phyloP scores from a whole-genome alignment of 2,888 invertebrate species.

The Lepetodrilus schrolli region DNA sequence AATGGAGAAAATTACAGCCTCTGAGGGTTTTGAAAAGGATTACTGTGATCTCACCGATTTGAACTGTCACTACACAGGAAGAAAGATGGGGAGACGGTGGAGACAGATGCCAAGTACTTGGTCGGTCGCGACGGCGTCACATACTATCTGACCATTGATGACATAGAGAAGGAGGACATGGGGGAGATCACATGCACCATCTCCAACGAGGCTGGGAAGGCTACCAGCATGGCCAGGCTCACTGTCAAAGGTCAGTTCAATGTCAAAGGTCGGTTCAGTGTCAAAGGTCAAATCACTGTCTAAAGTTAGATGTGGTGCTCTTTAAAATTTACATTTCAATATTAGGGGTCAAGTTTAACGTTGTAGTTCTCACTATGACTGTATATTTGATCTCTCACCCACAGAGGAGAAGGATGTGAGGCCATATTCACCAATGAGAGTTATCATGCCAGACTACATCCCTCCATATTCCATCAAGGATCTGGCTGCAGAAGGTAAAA shows the following conservation, averaged over 20 bases:
- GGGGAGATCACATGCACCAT: constrained; percentile 69
- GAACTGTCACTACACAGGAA: constrained; percentile 54
- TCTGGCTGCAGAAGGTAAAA: background rate
- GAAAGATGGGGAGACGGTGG: constrained; percentile 61
- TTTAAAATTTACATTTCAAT: too few species aligned
- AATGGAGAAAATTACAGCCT: too few species aligned
- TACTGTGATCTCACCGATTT: too few species aligned
- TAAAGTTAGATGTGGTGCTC: too few species aligned
- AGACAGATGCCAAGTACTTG: constrained; percentile 53
- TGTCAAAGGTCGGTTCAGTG: too few species aligned
- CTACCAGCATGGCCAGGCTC: constrained; percentile 62
- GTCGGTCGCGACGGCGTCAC: constrained; percentile 55
- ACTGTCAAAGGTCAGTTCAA: constrained; percentile 61
- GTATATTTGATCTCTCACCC: background rate
- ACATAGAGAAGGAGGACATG: constrained; percentile 55
- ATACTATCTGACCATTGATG: constrained; percentile 62
- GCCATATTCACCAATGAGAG: background rate
- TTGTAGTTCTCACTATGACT: background rate
- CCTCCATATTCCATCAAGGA: constrained; percentile 1
- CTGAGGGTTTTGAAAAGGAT: too few species aligned
- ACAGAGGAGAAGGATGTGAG: constrained; percentile 10
- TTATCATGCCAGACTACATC: background rate
- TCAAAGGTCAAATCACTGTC: too few species aligned
- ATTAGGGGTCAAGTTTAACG: too few species aligned
- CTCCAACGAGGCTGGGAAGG: constrained; percentile 67